A percentile compares a stretch with the other conserved stretches of the same genome.
Evolutionary conservation across 2,797 vertebrate genomes (phyloP).

Genomic region (Glossophaga mutica): DNA sequence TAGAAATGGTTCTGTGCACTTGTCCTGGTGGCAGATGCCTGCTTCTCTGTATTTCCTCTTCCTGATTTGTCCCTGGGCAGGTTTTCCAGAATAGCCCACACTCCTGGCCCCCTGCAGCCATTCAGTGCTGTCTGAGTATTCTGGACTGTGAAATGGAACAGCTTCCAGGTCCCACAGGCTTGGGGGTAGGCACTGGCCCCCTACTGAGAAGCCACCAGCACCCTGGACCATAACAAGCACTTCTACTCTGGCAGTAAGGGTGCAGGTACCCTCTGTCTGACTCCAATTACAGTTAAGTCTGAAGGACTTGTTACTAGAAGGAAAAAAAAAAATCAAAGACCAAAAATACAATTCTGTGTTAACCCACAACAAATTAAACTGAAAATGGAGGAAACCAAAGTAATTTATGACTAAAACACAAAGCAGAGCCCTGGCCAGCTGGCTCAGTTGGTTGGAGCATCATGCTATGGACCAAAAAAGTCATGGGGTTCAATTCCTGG

Average conservation of each 20-base stretch:
- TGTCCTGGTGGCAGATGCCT: neutral
- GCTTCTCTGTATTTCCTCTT: neutral
- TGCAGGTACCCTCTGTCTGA: neutral
- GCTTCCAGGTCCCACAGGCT: neutral
- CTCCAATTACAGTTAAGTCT: neutral
- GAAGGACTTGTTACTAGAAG: neutral
- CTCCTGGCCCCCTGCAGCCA: neutral
- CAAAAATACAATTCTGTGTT: neutral
- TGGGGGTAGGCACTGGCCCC: neutral
- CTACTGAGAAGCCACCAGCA: neutral
- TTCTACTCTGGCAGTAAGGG: neutral
- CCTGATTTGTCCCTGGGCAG: neutral
- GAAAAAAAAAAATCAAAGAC: neutral
- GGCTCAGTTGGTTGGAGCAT: neutral
- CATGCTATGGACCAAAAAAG: neutral
- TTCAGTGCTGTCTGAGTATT: neutral
- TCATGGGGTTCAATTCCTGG: neutral
- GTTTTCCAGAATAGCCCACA: neutral
- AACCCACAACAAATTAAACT: neutral
- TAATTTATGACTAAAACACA: neutral
- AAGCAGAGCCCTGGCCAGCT: neutral
- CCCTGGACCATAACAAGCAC: neutral
- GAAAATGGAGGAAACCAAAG: neutral
- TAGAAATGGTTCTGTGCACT: neutral
- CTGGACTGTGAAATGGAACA: neutral